Evolutionary conservation across 2,113 vertebrate genomes (phyloP).

Genomic region (Tricholaema leucomelas): DNA sequence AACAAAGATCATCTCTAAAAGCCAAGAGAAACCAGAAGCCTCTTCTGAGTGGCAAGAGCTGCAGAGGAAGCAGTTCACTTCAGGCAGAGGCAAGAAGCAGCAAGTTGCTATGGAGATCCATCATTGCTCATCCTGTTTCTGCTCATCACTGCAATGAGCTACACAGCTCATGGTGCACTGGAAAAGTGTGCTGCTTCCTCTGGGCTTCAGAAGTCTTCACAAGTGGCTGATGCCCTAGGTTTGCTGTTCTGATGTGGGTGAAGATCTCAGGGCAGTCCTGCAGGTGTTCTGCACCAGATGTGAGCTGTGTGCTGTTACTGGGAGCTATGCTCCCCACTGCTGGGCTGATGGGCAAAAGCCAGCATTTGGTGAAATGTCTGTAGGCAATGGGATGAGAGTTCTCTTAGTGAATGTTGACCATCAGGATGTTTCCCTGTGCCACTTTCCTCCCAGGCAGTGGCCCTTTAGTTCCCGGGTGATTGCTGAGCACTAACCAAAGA

Average conservation of each 20-base stretch:
- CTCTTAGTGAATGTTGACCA: not conserved
- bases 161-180: too few species aligned
- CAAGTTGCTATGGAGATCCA: not conserved
- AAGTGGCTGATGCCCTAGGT: not conserved
- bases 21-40: not conserved
- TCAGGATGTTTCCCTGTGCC: not conserved
- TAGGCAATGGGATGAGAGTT: not conserved
- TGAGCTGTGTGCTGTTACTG: not conserved
- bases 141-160: not conserved
- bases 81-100: not conserved
- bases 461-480: not conserved
- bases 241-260: not conserved
- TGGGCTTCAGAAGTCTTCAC: not conserved
- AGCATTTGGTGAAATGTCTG: not conserved
- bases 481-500: not conserved
- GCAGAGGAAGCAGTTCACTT: not conserved
- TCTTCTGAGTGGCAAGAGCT: not conserved
- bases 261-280: not conserved
- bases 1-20: not conserved
- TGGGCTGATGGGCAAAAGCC: not conserved
- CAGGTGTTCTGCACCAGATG: not conserved
- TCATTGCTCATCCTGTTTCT: not conserved
- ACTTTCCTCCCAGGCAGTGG: not conserved
- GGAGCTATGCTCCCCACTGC: rapidly evolving
- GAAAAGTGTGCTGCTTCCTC: not conserved